Base-by-base conservation (phyloP, 2,888 invertebrate genomes). In the Halictus ligatus region DNA sequence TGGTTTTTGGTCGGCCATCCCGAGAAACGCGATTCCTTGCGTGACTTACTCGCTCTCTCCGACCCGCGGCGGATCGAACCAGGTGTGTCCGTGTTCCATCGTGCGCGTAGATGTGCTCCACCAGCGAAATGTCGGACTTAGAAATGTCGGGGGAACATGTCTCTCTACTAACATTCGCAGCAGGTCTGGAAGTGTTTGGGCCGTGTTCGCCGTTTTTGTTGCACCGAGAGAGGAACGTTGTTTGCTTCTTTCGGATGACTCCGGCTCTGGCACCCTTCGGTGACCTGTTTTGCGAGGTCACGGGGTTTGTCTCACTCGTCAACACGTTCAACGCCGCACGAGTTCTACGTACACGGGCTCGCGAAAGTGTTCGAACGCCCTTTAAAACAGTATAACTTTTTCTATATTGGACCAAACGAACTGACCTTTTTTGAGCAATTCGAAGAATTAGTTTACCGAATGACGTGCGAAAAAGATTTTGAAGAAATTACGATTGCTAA, bases 1-100 rank as follows among this genome's bases (percentile, higher is more conserved):
- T 12, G 40, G 71, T 71, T 71, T 71, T 71, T 71, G 43, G 71
- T n/a, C n/a, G 43, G 1, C 12, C n/a, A 35, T 69, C 71, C 21
- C 71, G 71, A 43, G 71, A 71, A 71, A 71, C 71, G 71, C 21
- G 71, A 71, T 43, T 43, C 43, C 43, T 71, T 21, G 71, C 40
- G 71, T 71, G 71, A 71, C 71, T 71, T 43, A n/a, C 43, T 5
- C n/a, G 43, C 71, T 21, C 71, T 21, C 71, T 8, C 5, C 21
- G 40, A n/a, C 1, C 13, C 43, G 5, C n/a, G 1, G 35, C 13
- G 69, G 12, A 69, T n/a, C 5, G 12, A 40, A 12, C 12, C 15
- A 40, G 40, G 21, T 43, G 69, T 69, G 12, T 8, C 10, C 8
- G 35, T 69, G 60, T 60, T 13, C 18, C 1, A 1, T 21, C 7